Evolutionary conservation across 2,113 vertebrate genomes (phyloP).

Genomic region (Pangasianodon hypophthalmus): DNA sequence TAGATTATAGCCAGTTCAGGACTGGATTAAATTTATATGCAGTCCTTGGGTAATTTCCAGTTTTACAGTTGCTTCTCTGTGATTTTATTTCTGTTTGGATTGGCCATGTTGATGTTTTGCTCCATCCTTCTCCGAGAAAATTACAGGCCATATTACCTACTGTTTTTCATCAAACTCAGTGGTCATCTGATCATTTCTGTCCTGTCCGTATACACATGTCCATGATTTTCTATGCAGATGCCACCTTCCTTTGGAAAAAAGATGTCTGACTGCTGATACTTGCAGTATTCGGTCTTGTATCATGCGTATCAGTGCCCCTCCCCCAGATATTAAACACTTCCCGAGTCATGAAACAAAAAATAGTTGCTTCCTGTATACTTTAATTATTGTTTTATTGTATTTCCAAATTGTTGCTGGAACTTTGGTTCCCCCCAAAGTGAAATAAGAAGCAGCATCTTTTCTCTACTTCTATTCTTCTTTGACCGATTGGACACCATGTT

Average conservation of each 20-base stretch:
- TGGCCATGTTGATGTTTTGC: neutral
- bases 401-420: neutral
- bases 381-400: neutral
- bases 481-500: neutral
- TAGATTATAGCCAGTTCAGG: neutral
- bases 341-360: neutral
- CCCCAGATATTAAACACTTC: neutral
- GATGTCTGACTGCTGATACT: neutral
- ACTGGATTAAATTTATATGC: neutral
- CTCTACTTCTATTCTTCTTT: neutral
- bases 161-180: neutral
- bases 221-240: neutral
- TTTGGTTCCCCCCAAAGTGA: neutral
- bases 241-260: neutral
- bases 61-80: neutral
- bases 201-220: neutral
- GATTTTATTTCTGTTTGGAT: neutral
- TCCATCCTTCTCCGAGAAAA: too few relatives aligned
- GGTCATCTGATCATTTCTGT: neutral
- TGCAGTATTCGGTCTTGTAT: neutral
- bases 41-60: neutral
- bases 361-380: neutral
- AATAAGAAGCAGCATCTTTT: neutral
- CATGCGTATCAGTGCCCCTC: neutral
- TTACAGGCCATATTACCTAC: too few relatives aligned